Evolutionary conservation across 2,113 vertebrate species (phyloP), one percentile per base, ranked within the genome.

Genomic region (Erpornis zantholeuca): DNA sequence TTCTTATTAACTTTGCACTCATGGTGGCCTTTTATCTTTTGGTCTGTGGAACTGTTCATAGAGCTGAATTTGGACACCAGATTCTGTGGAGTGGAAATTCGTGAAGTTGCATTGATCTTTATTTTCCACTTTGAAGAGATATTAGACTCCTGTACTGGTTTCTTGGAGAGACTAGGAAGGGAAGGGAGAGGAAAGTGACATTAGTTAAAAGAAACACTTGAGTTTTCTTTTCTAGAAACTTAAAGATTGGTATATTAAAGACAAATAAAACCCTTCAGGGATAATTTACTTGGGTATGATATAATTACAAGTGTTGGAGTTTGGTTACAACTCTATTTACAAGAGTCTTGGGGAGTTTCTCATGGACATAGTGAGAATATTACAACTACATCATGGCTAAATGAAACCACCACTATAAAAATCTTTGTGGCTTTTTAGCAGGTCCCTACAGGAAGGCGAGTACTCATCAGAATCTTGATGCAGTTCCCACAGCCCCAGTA

Each of bases 371-470:
- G 63, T 68, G 77, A 82, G 79, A 93, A 31, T 83, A 64, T 86
- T 93, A 54, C 68, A 77, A 69, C 42, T 94, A 64, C 42, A 54
- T 80, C 60, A 38, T n/a, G 53, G 64, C 90, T 92, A 40, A 83
- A 61, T 92, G 79, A 93, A 97, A 93, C 68, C 60, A 90, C 42
- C 71, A 63, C 50, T 76, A 38, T 93, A 83, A 90, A 94, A 86
- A 63, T 75, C 52, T 54, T 73, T 89, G 86, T 94, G 95, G 93
- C 64, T 86, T 92, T 86, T 87, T 24, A 82, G 70, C 91, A 97
- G 86, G 96, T 95, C 73, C 92, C 66, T 91, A 92, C 95, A 97
- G 86, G 94, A 90, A 86, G 80, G 60, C 33, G 27, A 88, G 68
- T 81, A 45, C 44, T 92, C 88, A 80, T 90, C 71, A 93, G 88